These are phyloP conservation scores for Parnassius smintheus DNA, from an alignment of 2,888 invertebrate species.

Conservation along the genomic window DNA sequence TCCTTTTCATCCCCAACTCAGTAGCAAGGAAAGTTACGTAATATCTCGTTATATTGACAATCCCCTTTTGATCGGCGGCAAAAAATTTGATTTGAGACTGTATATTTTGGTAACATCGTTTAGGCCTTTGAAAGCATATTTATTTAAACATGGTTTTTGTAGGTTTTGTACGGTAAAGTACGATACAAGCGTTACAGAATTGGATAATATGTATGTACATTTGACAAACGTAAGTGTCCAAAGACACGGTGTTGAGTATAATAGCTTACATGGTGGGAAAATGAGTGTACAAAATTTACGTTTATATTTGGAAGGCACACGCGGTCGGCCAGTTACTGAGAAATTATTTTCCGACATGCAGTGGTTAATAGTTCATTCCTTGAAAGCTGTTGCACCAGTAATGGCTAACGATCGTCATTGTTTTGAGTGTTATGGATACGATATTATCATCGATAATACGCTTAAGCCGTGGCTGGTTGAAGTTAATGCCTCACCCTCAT, in stretches of 20 bases:
- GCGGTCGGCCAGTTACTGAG: slow-evolving; percentile 93
- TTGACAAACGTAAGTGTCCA: slow-evolving; percentile 99
- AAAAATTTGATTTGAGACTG: slow-evolving; percentile 96
- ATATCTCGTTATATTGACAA: slow-evolving; percentile 98
- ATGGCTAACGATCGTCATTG: slow-evolving; percentile 96
- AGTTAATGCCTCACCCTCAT: slow-evolving; percentile 97
- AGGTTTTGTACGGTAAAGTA: slow-evolving; percentile 98
- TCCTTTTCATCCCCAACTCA: slow-evolving; percentile 90
- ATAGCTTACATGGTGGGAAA: slow-evolving; percentile 96
- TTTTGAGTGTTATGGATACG: slow-evolving; percentile 97
- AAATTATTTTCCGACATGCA: slow-evolving; percentile 93
- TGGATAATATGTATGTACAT: slow-evolving; percentile 96
- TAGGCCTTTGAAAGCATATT: slow-evolving; percentile 94
- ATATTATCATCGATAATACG: slow-evolving; percentile 96
- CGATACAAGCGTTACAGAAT: slow-evolving; percentile 91
- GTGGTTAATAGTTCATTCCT: slow-evolving; percentile 94
- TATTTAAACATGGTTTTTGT: slow-evolving; percentile 96
- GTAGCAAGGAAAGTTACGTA: slow-evolving; percentile 93
- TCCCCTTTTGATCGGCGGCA: slow-evolving; percentile 96
- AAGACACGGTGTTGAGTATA: slow-evolving; percentile 97
- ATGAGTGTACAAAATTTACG: slow-evolving; percentile 95
- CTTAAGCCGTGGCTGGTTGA: slow-evolving; percentile 97
- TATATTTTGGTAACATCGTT: slow-evolving; percentile 97
- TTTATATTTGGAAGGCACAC: slow-evolving; percentile 93
- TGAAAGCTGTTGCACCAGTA: slow-evolving; percentile 95